phyloP scores from a whole-genome alignment of 2,113 vertebrate species.

The Limanda limanda region DNA sequence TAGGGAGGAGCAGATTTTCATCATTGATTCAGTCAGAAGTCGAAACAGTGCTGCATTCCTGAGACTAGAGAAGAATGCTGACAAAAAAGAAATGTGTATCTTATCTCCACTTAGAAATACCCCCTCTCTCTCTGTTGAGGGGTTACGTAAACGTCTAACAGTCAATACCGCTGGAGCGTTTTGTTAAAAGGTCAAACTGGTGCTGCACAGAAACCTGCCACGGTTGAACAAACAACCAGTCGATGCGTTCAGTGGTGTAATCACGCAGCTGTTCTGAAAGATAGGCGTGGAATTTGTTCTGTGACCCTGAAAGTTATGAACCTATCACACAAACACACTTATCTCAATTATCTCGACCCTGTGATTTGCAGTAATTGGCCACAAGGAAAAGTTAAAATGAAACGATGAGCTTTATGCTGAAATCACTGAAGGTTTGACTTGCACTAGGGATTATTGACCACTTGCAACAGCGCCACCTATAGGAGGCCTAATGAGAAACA shows the following conservation, averaged over 20 bases:
- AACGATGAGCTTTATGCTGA: too few relatives aligned
- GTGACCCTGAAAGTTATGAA: conserved; percentile 24
- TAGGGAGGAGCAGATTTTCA: conserved; percentile 1
- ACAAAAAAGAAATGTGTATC: too few relatives aligned
- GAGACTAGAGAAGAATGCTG: conserved; percentile 1
- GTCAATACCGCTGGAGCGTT: conserved; percentile 30
- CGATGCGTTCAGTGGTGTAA: neutral
- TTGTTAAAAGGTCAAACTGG: conserved; percentile 18
- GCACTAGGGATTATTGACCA: too few relatives aligned
- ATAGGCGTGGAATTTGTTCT: conserved; percentile 43
- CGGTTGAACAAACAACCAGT: conserved; percentile 13
- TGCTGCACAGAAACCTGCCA: conserved; percentile 5
- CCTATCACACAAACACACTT: conserved; percentile 25
- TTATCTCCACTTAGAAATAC: too few relatives aligned
- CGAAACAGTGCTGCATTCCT: conserved; percentile 26
- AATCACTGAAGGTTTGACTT: too few relatives aligned
- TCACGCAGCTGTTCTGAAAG: conserved; percentile 12
- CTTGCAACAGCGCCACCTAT: too few relatives aligned
- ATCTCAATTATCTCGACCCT: neutral
- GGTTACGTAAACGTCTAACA: conserved; percentile 39
- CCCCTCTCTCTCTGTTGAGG: conserved; percentile 55
- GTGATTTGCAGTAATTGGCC: neutral
- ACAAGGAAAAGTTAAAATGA: neutral
- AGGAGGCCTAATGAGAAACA: too few relatives aligned
- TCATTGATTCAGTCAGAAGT: conserved; percentile 13